Evolutionary conservation across 1,140 invertebrate species (phyloP).

Genomic region (Pseudachorutes palmiensis): DNA sequence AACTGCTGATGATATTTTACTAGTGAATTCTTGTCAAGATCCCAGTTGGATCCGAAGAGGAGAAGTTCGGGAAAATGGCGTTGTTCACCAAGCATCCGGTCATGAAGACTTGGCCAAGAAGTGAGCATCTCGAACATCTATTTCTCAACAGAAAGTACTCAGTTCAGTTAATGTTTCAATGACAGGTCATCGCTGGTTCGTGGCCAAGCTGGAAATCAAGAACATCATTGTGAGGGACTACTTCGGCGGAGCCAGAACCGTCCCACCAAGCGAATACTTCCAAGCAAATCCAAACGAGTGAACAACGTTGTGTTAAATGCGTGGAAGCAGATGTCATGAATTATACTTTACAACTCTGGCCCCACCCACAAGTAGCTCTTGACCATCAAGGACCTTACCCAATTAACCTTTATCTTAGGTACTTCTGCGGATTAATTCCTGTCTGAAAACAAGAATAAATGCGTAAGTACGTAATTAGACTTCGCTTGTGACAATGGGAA

Average conservation of each 20-base stretch:
- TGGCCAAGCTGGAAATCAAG: slow-evolving; percentile 61
- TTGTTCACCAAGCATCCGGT: slow-evolving; percentile 62
- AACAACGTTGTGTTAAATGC: too few species aligned
- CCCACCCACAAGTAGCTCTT: too few species aligned
- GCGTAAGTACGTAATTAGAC: too few species aligned
- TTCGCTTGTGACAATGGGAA: too few species aligned
- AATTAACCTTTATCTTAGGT: too few species aligned
- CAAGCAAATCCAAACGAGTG: slow-evolving; percentile 11
- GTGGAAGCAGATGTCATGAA: too few species aligned
- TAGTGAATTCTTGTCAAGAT: slow-evolving; percentile 46
- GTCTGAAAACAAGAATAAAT: too few species aligned
- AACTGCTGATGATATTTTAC: not conserved
- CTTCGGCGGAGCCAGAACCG: slow-evolving; percentile 58
- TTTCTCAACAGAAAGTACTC: not conserved
- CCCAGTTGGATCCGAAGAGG: slow-evolving; percentile 50
- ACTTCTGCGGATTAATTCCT: too few species aligned
- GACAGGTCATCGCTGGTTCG: slow-evolving; percentile 63
- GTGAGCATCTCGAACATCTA: slow-evolving; percentile 41
- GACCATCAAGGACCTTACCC: too few species aligned
- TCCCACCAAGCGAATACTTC: slow-evolving; percentile 22
- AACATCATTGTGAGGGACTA: slow-evolving; percentile 63
- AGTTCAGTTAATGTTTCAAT: not conserved
- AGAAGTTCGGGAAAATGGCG: slow-evolving; percentile 52
- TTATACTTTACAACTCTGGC: too few species aligned
- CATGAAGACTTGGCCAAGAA: slow-evolving; percentile 53